Evolutionary conservation across 1,140 invertebrate genomes (phyloP).

Genomic region (Drosophila aff.): DNA sequence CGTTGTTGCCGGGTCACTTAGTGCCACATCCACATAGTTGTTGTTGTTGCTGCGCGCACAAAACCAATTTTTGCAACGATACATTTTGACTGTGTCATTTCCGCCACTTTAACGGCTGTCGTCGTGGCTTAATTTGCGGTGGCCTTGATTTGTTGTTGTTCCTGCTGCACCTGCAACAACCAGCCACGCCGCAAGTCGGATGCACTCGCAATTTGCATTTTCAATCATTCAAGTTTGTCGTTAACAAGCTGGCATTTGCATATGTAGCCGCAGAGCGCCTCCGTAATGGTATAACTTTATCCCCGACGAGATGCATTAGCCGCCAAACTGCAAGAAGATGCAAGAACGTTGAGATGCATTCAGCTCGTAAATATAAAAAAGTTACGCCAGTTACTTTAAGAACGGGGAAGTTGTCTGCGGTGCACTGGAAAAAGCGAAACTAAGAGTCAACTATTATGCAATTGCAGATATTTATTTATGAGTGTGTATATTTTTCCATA

Average conservation of each 20-base stretch:
- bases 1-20: conserved; percentile 53
- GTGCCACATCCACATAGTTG: conserved; percentile 79
- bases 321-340: conserved; percentile 32
- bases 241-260: conserved; percentile 61
- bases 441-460: background rate
- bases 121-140: conserved; percentile 31
- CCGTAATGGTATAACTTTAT: conserved; percentile 56
- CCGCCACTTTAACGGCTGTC: conserved; percentile 73
- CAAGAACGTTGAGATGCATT: conserved; percentile 32
- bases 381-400: conserved; percentile 57
- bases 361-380: conserved; percentile 53
- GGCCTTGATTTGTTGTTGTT: conserved; percentile 24
- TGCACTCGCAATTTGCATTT: conserved; percentile 71
- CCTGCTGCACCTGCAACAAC: conserved; percentile 9
- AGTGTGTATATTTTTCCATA: conserved; percentile 2
- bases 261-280: conserved; percentile 29
- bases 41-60: conserved; percentile 86
- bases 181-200: conserved; percentile 32
- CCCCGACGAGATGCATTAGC: conserved; percentile 34
- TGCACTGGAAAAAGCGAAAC: conserved; percentile 6
- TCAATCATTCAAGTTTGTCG: conserved; percentile 73
- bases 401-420: background rate
- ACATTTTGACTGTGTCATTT: conserved; percentile 80
- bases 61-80: conserved; percentile 87
- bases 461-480: background rate